phyloP scores from a whole-genome alignment of 2,888 invertebrate species.

The Nemotelus pantherinus region DNA sequence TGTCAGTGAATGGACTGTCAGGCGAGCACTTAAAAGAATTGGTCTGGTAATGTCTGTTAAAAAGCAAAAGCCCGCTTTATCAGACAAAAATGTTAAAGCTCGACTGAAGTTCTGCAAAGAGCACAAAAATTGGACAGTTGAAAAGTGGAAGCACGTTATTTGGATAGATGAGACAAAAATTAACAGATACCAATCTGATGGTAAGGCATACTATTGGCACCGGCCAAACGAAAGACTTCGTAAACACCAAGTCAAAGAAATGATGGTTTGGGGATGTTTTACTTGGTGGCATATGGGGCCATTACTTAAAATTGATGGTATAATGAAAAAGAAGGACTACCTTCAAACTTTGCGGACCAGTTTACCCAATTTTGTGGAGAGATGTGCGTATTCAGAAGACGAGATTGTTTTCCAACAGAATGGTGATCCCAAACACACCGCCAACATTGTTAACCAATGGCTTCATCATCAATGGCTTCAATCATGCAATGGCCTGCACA shows the following conservation, averaged over 20 bases:
- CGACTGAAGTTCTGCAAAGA: conserved; percentile 43
- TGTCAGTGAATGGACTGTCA: conserved; percentile 43
- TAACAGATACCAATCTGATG: conserved; percentile 44
- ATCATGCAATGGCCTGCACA: neutral
- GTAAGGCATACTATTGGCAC: conserved; percentile 44
- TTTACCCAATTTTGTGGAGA: neutral
- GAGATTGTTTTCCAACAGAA: conserved; percentile 3
- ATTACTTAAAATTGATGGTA: neutral
- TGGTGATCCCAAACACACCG: neutral
- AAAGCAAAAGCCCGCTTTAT: conserved; percentile 44
- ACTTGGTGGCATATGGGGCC: neutral
- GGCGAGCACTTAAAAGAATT: conserved; percentile 44
- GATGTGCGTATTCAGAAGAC: neutral
- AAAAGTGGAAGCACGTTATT: conserved; percentile 46
- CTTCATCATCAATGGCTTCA: no score
- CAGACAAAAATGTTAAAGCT: conserved; percentile 46
- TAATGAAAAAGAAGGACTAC: conserved; percentile 10
- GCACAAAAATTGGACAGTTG: conserved; percentile 26
- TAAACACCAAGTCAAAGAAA: conserved; percentile 29
- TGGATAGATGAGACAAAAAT: conserved; percentile 48
- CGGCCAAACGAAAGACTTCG: neutral
- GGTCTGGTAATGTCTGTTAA: conserved; percentile 44
- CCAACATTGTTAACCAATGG: conserved; percentile 2
- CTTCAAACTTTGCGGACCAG: neutral
- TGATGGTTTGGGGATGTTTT: conserved; percentile 15